Conservation (phyloP, 1,140 invertebrate genomes). For the Pygmarrhopalites habei region DNA sequence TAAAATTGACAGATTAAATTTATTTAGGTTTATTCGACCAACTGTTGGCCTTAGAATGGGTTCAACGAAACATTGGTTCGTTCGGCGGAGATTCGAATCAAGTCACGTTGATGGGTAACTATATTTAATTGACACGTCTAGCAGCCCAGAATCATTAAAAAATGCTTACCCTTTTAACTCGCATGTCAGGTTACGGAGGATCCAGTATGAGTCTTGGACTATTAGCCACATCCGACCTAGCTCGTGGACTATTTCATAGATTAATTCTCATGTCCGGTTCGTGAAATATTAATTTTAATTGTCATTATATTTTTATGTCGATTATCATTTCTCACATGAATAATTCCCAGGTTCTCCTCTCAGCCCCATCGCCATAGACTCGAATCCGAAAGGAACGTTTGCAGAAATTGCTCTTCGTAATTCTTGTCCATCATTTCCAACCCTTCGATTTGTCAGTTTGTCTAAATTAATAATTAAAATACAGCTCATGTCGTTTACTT, state of each 20-base stretch:
- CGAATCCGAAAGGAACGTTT: conserved; percentile 58
- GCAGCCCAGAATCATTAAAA: too few species aligned
- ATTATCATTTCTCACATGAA: too few species aligned
- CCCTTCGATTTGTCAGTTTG: conserved; percentile 19
- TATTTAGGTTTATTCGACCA: conserved; percentile 89
- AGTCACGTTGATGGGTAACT: conserved; percentile 86
- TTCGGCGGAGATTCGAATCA: conserved; percentile 83
- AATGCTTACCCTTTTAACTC: too few species aligned
- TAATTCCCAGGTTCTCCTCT: conserved; percentile 90
- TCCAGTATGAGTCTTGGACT: conserved; percentile 55
- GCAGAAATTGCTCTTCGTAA: conserved; percentile 60
- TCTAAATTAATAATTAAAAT: too few species aligned
- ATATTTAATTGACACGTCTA: conserved; percentile 75
- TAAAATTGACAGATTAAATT: too few species aligned
- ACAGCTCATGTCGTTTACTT: too few species aligned
- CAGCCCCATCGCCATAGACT: conserved; percentile 85
- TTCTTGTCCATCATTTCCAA: conserved; percentile 31
- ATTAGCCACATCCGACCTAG: conserved; percentile 26
- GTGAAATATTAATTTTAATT: too few species aligned
- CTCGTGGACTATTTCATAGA: conserved; percentile 7
- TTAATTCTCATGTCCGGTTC: background rate
- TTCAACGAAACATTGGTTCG: conserved; percentile 80
- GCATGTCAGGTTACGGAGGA: conserved; percentile 82
- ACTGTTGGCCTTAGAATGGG: conserved; percentile 82
- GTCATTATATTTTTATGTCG: too few species aligned